Evolutionary conservation across 2,797 vertebrate genomes (phyloP).

Genomic region (Tiaroga cobitis): DNA sequence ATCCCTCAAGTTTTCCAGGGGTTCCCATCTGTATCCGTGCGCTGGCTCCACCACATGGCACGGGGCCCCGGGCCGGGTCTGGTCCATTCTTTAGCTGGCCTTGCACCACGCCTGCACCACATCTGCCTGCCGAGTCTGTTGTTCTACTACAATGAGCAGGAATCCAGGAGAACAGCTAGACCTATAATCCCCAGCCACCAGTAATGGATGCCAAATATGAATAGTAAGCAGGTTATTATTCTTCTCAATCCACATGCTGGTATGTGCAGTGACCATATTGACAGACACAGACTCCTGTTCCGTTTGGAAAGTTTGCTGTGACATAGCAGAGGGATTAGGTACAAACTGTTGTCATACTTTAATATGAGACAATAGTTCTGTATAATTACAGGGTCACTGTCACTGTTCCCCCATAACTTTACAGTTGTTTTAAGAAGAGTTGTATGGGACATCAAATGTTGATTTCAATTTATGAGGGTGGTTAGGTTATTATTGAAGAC

Average conservation of each 20-base stretch:
- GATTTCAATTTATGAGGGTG: background rate
- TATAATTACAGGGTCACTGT: background rate
- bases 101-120: slow-evolving; percentile 73
- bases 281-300: slow-evolving; percentile 39
- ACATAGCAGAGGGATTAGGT: slow-evolving; percentile 6
- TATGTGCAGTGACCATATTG: slow-evolving; percentile 49
- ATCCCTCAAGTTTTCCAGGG: slow-evolving; percentile 82
- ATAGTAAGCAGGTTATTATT: slow-evolving; percentile 85
- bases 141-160: slow-evolving; percentile 83
- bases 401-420: background rate
- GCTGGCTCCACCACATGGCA: slow-evolving; percentile 83
- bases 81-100: slow-evolving; percentile 82
- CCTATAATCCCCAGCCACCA: slow-evolving; percentile 83
- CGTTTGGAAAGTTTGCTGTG: slow-evolving; percentile 38
- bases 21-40: slow-evolving; percentile 80
- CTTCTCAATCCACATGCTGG: slow-evolving; percentile 65
- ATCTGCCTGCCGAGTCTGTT: slow-evolving; percentile 79
- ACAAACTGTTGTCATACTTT: slow-evolving; percentile 4
- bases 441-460: background rate
- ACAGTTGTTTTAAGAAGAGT: background rate
- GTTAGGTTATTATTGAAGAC: too few species aligned
- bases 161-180: slow-evolving; percentile 81
- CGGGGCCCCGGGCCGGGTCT: slow-evolving; percentile 80
- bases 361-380: background rate
- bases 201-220: slow-evolving; percentile 78